Percentiles rank a stretch among this genome's conserved stretches.
phyloP scores from a whole-genome alignment of 2,888 invertebrate species.

The Phyllotreta cruciferae region DNA sequence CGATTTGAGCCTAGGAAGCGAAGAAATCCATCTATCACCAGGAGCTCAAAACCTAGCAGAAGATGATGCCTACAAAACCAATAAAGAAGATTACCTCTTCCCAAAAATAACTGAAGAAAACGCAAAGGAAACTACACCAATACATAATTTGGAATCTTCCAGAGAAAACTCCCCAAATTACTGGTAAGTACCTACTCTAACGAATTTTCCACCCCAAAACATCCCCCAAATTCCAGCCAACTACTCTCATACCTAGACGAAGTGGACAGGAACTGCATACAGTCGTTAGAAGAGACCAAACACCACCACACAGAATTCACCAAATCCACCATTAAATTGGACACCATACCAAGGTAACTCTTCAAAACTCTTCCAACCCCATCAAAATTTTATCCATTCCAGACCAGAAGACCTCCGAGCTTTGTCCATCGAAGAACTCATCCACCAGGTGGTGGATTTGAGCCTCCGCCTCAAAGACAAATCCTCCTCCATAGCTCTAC shows the following conservation, averaged over 20 bases:
- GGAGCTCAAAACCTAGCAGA: neutral
- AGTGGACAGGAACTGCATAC: conserved; percentile 62
- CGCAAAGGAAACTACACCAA: neutral
- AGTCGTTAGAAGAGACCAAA: conserved; percentile 52
- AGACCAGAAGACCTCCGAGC: conserved; percentile 66
- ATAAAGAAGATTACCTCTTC: neutral
- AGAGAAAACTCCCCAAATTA: conserved; percentile 38
- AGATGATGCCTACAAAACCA: neutral
- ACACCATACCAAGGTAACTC: conserved; percentile 57
- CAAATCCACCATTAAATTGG: conserved; percentile 50
- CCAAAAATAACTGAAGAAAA: neutral
- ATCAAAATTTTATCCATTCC: no score
- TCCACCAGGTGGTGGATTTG: conserved; percentile 68
- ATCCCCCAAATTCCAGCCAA: conserved; percentile 62
- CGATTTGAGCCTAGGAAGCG: conserved; percentile 45
- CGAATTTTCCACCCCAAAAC: neutral
- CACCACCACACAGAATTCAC: conserved; percentile 50
- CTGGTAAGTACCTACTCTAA: conserved; percentile 43
- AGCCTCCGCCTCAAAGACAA: conserved; percentile 69
- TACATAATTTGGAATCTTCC: neutral
- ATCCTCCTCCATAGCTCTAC: conserved; percentile 65
- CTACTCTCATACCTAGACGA: conserved; percentile 72
- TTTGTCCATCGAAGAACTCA: conserved; percentile 67
- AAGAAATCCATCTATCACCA: conserved; percentile 23
- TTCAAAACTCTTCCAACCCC: conserved; percentile 1